These are phyloP conservation scores for Isurus oxyrinchus DNA, from an alignment of 2,113 vertebrate genomes.

Conservation along the genomic window DNA sequence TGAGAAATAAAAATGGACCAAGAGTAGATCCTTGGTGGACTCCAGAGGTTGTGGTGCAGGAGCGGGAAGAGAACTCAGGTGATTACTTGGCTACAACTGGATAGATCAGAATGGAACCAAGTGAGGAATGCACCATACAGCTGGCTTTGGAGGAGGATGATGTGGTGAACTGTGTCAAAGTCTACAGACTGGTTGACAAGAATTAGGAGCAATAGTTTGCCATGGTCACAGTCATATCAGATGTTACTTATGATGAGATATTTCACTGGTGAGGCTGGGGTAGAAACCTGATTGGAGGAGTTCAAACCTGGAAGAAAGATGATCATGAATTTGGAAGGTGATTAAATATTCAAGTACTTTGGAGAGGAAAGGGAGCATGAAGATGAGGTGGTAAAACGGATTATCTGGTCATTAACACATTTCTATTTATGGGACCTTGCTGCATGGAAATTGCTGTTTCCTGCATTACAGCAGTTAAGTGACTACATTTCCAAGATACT, in stretches of 20 bases:
- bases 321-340: neutral
- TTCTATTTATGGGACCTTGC: neutral
- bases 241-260: neutral
- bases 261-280: neutral
- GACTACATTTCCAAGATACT: neutral
- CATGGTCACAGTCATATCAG: neutral
- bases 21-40: neutral
- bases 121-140: neutral
- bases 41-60: neutral
- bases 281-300: neutral
- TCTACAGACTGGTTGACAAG: neutral
- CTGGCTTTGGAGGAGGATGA: neutral
- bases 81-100: neutral
- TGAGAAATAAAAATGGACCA: neutral
- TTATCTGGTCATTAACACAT: neutral
- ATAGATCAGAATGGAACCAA: neutral
- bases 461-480: neutral
- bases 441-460: neutral
- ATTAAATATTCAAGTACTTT: neutral
- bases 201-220: neutral
- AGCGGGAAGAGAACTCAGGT: neutral
- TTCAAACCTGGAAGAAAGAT: neutral
- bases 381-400: neutral
- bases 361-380: neutral
- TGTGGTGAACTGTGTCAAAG: neutral